Conservation (phyloP, 2,888 invertebrate genomes). For the Epinotia brunnichana region DNA sequence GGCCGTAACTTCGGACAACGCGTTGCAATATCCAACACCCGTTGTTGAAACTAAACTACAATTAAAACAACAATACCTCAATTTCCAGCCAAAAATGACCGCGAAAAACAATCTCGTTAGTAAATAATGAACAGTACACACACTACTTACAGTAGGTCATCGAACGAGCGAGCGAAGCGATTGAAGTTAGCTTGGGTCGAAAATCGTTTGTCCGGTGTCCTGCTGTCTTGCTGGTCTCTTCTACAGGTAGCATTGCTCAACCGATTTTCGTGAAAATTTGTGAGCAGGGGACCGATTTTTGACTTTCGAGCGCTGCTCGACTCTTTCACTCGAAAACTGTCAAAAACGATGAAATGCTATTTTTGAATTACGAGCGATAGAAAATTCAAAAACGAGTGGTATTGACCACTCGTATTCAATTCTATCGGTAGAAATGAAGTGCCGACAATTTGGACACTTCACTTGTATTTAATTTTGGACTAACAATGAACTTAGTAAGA, state of each 20-base stretch:
- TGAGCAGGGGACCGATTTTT: too few relatives aligned
- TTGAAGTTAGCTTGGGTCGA: background rate
- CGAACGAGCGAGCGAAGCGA: background rate
- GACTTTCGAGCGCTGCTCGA: too few relatives aligned
- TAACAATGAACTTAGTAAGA: too few relatives aligned
- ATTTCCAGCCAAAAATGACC: conserved; percentile 45
- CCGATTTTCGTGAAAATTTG: too few relatives aligned
- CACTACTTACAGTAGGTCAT: conserved; percentile 1
- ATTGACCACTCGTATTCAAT: too few relatives aligned
- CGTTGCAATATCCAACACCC: conserved; percentile 5
- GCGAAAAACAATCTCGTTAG: conserved; percentile 52
- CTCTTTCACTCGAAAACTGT: too few relatives aligned
- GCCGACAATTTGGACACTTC: too few relatives aligned
- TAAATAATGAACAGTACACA: conserved; percentile 1
- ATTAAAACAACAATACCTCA: conserved; percentile 32
- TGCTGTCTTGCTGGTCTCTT: background rate
- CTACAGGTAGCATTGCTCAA: background rate
- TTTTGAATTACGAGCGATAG: too few relatives aligned
- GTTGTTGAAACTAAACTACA: conserved; percentile 15
- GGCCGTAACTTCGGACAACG: background rate
- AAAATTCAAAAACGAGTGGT: too few relatives aligned
- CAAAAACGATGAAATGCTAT: too few relatives aligned
- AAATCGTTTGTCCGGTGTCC: background rate
- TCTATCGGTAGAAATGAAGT: too few relatives aligned
- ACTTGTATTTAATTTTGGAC: too few relatives aligned